These are phyloP conservation scores for Dryomyza anilis DNA, from an alignment of 2,888 invertebrate species.

Conservation along the genomic window DNA sequence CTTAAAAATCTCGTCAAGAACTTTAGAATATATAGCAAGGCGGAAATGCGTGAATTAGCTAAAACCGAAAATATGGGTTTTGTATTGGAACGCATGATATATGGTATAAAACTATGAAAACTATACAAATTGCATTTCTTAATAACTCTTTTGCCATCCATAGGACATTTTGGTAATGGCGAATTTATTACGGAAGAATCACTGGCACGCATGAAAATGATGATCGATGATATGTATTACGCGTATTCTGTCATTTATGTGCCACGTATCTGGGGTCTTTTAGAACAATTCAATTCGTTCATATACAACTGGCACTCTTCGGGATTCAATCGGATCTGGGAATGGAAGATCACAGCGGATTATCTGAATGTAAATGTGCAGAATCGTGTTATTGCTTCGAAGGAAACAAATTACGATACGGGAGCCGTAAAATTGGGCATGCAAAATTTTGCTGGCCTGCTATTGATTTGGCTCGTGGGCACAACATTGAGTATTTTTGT, in stretches of 20 bases:
- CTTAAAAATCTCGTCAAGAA: conserved; percentile 36
- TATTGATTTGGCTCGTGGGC: conserved; percentile 49
- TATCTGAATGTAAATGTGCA: conserved; percentile 45
- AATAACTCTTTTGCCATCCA: neutral
- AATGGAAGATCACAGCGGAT: conserved; percentile 60
- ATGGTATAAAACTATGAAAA: conserved; percentile 60
- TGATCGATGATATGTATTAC: conserved; percentile 72
- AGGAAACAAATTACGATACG: conserved; percentile 38
- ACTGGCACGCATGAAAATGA: conserved; percentile 65
- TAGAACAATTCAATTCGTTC: conserved; percentile 64
- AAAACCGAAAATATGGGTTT: conserved; percentile 65
- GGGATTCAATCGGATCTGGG: conserved; percentile 70
- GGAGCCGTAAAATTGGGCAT: conserved; percentile 47
- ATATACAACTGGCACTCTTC: conserved; percentile 67
- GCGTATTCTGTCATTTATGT: conserved; percentile 68
- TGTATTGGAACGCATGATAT: conserved; percentile 68
- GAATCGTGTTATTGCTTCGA: conserved; percentile 44
- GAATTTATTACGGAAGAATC: conserved; percentile 68
- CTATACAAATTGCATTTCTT: neutral
- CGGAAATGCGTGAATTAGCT: conserved; percentile 54
- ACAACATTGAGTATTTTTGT: conserved; percentile 40
- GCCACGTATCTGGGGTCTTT: conserved; percentile 68
- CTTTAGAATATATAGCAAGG: conserved; percentile 38
- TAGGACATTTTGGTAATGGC: conserved; percentile 70
- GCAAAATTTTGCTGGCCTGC: conserved; percentile 49